A percentile compares a stretch with the other conserved stretches of the same genome.
Conservation (phyloP, 2,888 invertebrate species). For the Eilema depressum region DNA sequence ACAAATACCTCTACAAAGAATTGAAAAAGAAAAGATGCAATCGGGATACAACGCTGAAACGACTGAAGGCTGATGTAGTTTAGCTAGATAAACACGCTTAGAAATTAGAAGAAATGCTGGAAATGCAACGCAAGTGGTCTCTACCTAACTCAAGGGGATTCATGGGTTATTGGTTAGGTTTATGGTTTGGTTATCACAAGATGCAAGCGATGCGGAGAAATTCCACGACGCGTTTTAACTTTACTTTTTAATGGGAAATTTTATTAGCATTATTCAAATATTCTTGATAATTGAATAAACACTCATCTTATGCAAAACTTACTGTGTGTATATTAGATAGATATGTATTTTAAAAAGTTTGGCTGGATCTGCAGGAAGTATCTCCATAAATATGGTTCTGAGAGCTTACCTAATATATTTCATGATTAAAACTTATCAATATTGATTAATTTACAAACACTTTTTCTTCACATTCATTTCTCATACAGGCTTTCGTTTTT, state of each 20-base stretch:
- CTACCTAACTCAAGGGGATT: not conserved
- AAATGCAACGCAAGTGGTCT: too few relatives aligned
- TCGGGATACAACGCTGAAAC: not conserved
- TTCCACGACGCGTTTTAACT: too few relatives aligned
- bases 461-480: not conserved
- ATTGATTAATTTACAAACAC: not conserved
- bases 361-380: not conserved
- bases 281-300: too few relatives aligned
- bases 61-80: too few relatives aligned
- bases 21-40: not conserved
- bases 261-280: too few relatives aligned
- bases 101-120: not conserved
- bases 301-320: too few relatives aligned
- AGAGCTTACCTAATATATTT: slow-evolving; percentile 17
- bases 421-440: slow-evolving; percentile 3
- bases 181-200: too few relatives aligned
- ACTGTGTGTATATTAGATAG: too few relatives aligned
- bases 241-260: too few relatives aligned
- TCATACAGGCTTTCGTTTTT: not conserved
- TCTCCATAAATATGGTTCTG: not conserved
- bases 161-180: too few relatives aligned
- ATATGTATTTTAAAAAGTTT: too few relatives aligned
- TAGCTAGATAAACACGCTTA: not conserved
- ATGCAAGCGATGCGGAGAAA: too few relatives aligned
- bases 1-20: not conserved